Evolutionary conservation across 2,113 vertebrate species (phyloP), one percentile per base, ranked within the genome.

Genomic region (Actenoides hombroni): DNA sequence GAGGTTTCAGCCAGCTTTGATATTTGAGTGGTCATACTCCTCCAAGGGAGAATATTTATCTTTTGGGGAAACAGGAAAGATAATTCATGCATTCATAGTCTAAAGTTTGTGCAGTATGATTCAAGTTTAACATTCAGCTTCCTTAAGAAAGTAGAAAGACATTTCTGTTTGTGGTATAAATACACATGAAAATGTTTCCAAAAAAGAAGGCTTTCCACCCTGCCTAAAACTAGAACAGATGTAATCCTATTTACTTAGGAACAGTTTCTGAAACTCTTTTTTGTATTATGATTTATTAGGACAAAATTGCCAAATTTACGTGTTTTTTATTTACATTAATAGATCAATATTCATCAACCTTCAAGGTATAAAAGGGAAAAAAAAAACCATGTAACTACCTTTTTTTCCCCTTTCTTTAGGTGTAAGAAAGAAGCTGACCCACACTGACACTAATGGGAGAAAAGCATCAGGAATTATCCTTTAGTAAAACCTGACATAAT

Each of bases 81-180:
- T 81, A 92, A 84, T 77, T 42, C 31, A 37, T 42, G 26, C 56
- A 84, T 95, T 96, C 88, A 90, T 40, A 86, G 37, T 4, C 71
- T 65, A 33, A 83, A 65, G 53, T 63, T 51, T 64, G 28, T n/a
- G 29, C 37, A 64, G 7, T 33, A 28, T n/a, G 26, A 24, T 79
- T 93, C 48, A n/a, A 54, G 10, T 77, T 40, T 76, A 92, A 78
- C 42, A 56, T 91, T 87, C 68, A 83, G 14, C 39, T 85, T 90
- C 44, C 51, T 86, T 63, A 59, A 67, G 79, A 46, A 83, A 88
- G 71, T 49, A 90, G 82, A 97, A 95, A 88, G 90, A 73, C 4
- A 0, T n/a, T 77, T 95, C 59, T 90, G 61, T 91, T 83, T 95
- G 63, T 83, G 46, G 16, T 81, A 86, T 93, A 94, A 91, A 82